phyloP scores from a whole-genome alignment of 2,888 invertebrate genomes.

The Eupithecia centaureata region DNA sequence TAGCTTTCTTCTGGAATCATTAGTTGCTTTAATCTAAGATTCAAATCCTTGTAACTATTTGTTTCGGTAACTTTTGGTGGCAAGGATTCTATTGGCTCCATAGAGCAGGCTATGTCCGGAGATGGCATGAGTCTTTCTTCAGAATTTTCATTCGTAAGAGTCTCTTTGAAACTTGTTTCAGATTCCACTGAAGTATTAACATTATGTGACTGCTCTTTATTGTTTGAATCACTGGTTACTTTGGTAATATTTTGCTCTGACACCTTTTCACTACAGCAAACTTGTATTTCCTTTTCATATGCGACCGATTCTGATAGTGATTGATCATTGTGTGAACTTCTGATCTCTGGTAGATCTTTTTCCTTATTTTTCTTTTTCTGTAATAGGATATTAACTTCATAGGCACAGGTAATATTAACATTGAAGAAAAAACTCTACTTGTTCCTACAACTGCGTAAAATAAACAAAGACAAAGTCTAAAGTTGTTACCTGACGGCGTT shows the following conservation, averaged over 20 bases:
- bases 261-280: background rate
- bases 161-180: background rate
- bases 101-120: background rate
- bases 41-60: constrained; percentile 50
- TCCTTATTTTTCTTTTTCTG: constrained; percentile 71
- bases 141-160: background rate
- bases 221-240: background rate
- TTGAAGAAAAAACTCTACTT: background rate
- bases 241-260: background rate
- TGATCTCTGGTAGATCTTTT: constrained; percentile 9
- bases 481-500: constrained; percentile 63
- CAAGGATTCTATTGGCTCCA: background rate
- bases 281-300: background rate
- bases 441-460: background rate
- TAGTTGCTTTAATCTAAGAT: constrained; percentile 50
- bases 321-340: background rate
- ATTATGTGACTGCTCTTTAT: background rate
- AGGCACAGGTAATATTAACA: background rate
- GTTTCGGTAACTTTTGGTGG: constrained; percentile 4
- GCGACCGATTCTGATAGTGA: background rate
- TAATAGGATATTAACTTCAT: background rate
- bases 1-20: constrained; percentile 39
- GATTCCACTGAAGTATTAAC: background rate
- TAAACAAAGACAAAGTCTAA: background rate
- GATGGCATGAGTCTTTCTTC: background rate